A percentile compares a stretch with the other conserved stretches of the same genome.
Evolutionary conservation across 2,888 invertebrate genomes (phyloP).

Genomic region (Stenodema calcarata): DNA sequence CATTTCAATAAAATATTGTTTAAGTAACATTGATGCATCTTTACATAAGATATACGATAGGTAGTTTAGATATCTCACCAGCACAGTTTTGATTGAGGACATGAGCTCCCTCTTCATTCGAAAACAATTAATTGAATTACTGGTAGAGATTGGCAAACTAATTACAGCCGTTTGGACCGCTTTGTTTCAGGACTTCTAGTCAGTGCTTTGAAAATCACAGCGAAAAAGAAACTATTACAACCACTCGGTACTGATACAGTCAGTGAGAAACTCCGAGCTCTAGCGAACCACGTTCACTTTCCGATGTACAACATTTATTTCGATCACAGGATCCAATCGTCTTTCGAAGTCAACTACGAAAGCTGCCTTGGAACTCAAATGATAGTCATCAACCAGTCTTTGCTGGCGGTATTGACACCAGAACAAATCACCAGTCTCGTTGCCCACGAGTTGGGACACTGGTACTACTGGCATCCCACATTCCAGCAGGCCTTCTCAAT

Average conservation of each 20-base stretch:
- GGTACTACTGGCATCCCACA: background rate
- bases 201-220: background rate
- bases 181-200: background rate
- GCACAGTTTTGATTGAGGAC: no score
- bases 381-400: background rate
- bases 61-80: no score
- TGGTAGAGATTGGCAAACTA: no score
- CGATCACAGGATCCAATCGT: background rate
- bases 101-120: no score
- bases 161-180: background rate
- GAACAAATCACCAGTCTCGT: background rate
- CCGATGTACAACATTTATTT: background rate
- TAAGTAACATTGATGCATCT: no score
- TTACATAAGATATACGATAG: no score
- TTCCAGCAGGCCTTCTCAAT: background rate
- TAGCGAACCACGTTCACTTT: background rate
- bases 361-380: background rate
- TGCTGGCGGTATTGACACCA: background rate
- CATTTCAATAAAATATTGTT: no score
- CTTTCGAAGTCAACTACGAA: background rate
- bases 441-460: slow-evolving; percentile 18
- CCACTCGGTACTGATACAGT: background rate
- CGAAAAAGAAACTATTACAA: background rate
- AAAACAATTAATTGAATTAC: no score
- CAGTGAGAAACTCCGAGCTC: background rate